These are phyloP conservation scores for Hippoglossus hippoglossus DNA, from an alignment of 2,797 vertebrate species.

Conservation along the genomic window DNA sequence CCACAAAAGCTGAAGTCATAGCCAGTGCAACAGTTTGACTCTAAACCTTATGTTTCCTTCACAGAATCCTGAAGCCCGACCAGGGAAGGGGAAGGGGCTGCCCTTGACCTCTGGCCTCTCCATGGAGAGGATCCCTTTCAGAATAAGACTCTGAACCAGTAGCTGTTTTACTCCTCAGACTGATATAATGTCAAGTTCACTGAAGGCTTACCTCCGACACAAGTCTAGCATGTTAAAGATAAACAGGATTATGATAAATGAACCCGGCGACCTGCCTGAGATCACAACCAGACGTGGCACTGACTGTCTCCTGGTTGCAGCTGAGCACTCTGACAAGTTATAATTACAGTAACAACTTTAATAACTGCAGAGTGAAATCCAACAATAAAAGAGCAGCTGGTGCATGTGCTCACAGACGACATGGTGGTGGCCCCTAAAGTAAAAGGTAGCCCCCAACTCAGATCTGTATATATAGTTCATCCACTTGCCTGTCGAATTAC, in stretches of 20 bases:
- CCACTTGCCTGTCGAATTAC: constrained; percentile 20
- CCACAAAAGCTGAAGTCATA: too few species aligned
- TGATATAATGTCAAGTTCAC: background rate
- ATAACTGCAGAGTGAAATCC: too few species aligned
- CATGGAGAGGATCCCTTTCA: background rate
- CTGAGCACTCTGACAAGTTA: constrained; percentile 1
- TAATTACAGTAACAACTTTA: too few species aligned
- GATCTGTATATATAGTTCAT: background rate
- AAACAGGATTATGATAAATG: constrained; percentile 8
- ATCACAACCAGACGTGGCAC: constrained; percentile 53
- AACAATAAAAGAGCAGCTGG: background rate
- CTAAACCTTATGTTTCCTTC: background rate
- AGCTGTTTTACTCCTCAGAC: background rate
- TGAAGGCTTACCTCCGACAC: background rate
- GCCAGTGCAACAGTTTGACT: background rate
- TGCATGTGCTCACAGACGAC: background rate
- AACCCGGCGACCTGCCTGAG: constrained; percentile 36
- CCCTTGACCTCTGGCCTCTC: constrained; percentile 37
- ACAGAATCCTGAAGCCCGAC: background rate
- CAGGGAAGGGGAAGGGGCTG: background rate
- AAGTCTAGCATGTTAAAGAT: constrained; percentile 14
- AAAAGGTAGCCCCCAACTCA: background rate
- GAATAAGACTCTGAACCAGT: background rate
- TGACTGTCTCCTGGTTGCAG: constrained; percentile 25
- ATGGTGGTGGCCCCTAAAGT: background rate